Evolutionary conservation across 2,113 vertebrate species (phyloP), one percentile per base, ranked within the genome.

Genomic region (Alligator sinensis): DNA sequence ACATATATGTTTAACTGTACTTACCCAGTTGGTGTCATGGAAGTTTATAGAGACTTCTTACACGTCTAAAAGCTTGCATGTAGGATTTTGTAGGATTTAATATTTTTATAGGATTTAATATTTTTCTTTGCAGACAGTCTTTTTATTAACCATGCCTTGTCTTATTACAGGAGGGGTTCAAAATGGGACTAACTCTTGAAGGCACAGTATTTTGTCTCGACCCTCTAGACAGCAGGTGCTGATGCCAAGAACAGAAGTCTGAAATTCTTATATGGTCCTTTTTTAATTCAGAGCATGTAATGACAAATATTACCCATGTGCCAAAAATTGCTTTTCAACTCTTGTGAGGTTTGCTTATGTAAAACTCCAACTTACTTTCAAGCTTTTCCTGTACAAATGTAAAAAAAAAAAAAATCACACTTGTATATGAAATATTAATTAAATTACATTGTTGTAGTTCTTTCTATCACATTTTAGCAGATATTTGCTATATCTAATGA

Each of bases 161-260:
- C 98, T 77, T 97, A 70, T 98, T 98, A 54, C 98, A 99, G 99
- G 99, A 99, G 99, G 99, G 99, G 99, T 99, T 99, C 99, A 99
- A 99, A 99, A 99, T 99, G 99, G 99, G 99, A 99, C 98, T 99
- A 97, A 99, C 99, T 94, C 97, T 99, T 77, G 99, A 99, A 98
- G 99, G 99, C 97, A 98, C 99, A 47, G 98, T 99, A 30, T 99
- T 99, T 98, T 99, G 99, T 96, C 98, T 99, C 87, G 99, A 99
- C 96, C 99, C 99, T 9, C 96, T 99, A 83, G 99, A 99, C 95
- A 98, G 99, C 96, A 99, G 98, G 96, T 99, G 99, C 98, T 99
- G 99, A 99, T 98, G 93, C 93, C 97, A 96, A 95, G 94, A 96
- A 94, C 74, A 54, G 76, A 86, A 89, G 77, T 89, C 72, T 93